Conservation (phyloP, 2,888 invertebrate species). For the Morpho deidamia region DNA sequence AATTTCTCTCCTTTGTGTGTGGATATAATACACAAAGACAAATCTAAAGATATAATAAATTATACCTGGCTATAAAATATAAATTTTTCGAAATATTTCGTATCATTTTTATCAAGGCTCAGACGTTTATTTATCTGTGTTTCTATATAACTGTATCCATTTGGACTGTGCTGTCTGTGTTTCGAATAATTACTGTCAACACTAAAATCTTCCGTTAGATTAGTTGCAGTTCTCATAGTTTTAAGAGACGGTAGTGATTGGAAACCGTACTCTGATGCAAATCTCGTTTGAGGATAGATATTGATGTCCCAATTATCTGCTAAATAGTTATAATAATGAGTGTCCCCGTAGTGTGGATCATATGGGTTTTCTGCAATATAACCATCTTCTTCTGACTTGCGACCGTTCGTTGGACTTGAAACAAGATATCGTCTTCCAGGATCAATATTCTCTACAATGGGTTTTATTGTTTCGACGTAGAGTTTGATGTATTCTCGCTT, state of each 20-base stretch:
- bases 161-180: constrained; percentile 92
- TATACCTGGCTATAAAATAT: constrained; percentile 91
- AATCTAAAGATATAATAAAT: no score
- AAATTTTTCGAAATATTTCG: constrained; percentile 81
- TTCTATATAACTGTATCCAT: constrained; percentile 83
- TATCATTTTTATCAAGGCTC: constrained; percentile 68
- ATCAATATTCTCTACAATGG: constrained; percentile 80
- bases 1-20: no score
- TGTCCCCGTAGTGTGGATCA: constrained; percentile 90
- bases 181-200: constrained; percentile 79
- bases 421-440: constrained; percentile 83
- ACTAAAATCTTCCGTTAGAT: constrained; percentile 66
- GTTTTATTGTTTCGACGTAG: constrained; percentile 87
- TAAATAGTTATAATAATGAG: constrained; percentile 93
- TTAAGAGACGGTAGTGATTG: constrained; percentile 90
- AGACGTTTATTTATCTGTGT: constrained; percentile 81
- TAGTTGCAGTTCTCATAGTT: constrained; percentile 81
- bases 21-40: no score
- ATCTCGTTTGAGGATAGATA: constrained; percentile 89
- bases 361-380: constrained; percentile 89
- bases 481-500: constrained; percentile 88
- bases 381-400: constrained; percentile 83
- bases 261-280: constrained; percentile 97
- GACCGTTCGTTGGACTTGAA: constrained; percentile 96
- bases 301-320: constrained; percentile 88